A percentile compares a stretch with the other conserved stretches of the same genome.
phyloP scores from a whole-genome alignment of 2,888 invertebrate genomes.

The Labia minor region DNA sequence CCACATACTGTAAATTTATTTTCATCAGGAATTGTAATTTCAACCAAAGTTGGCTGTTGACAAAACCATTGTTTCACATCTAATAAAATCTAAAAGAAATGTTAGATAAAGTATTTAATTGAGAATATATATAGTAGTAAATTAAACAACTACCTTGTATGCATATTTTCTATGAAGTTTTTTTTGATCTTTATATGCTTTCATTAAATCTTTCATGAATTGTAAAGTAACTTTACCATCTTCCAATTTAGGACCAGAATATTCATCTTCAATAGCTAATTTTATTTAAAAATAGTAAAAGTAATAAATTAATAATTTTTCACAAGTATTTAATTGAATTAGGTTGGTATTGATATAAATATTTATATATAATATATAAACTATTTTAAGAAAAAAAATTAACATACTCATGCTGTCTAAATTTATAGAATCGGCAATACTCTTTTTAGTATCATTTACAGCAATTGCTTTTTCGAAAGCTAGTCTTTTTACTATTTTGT shows the following conservation, averaged over 20 bases:
- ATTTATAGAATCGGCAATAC: constrained; percentile 78
- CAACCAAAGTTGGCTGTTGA: constrained; percentile 76
- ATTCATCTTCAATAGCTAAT: constrained; percentile 86
- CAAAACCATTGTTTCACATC: constrained; percentile 78
- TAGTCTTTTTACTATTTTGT: constrained; percentile 86
- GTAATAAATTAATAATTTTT: constrained; percentile 16
- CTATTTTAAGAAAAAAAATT: neutral
- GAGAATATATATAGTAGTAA: constrained; percentile 21
- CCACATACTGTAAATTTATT: constrained; percentile 96
- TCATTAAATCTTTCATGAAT: constrained; percentile 83
- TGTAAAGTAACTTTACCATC: constrained; percentile 77
- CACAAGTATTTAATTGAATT: constrained; percentile 8
- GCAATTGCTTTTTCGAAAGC: constrained; percentile 97
- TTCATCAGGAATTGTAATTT: constrained; percentile 74
- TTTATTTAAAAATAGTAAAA: constrained; percentile 28
- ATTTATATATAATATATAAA: constrained; percentile 8
- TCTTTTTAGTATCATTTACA: constrained; percentile 76
- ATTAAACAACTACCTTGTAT: constrained; percentile 84
- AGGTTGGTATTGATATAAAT: neutral
- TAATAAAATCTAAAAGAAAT: constrained; percentile 66
- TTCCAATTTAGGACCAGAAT: constrained; percentile 79
- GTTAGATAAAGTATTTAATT: constrained; percentile 4
- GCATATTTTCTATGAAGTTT: constrained; percentile 94
- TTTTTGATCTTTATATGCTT: constrained; percentile 80
- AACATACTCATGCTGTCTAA: constrained; percentile 79